A percentile compares a stretch with the other conserved stretches of the same genome.
Conservation (phyloP, 2,888 invertebrate species). For the Oxytorus armatus region DNA sequence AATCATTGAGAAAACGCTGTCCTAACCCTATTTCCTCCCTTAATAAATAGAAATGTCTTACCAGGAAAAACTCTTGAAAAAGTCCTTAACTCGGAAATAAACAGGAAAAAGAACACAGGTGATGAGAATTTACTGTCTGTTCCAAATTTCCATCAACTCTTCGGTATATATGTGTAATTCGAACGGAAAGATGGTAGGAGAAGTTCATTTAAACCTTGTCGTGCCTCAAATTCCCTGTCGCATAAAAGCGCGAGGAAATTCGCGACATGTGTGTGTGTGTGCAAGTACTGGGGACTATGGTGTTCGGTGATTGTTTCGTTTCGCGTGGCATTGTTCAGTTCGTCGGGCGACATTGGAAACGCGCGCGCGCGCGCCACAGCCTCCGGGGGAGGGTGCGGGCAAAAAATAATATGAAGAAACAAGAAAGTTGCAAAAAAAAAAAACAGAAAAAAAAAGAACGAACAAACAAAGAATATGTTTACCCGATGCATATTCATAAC, state of each 20-base stretch:
- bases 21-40: too few relatives aligned
- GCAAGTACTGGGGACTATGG: slow-evolving; percentile 25
- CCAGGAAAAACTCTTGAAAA: too few relatives aligned
- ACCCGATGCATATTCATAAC: slow-evolving; percentile 78
- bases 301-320: slow-evolving; percentile 62
- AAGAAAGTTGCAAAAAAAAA: not conserved
- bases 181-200: too few relatives aligned
- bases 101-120: too few relatives aligned
- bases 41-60: too few relatives aligned
- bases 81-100: too few relatives aligned
- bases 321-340: slow-evolving; percentile 65
- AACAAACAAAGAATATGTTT: slow-evolving; percentile 72
- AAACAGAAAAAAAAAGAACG: slow-evolving; percentile 16
- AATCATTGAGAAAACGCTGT: too few relatives aligned
- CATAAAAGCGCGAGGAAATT: slow-evolving; percentile 17
- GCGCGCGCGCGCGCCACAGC: slow-evolving; percentile 55
- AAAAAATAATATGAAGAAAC: slow-evolving; percentile 18
- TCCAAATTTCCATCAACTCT: too few relatives aligned
- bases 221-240: slow-evolving; percentile 56
- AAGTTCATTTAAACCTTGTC: slow-evolving; percentile 70
- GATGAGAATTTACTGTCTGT: too few relatives aligned
- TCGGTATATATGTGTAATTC: too few relatives aligned
- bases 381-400: slow-evolving; percentile 32
- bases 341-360: slow-evolving; percentile 69
- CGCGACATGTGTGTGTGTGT: not conserved